Percentiles rank a stretch among this genome's conserved stretches.
Evolutionary conservation across 2,113 vertebrate genomes (phyloP).

Genomic region (Holacanthus passer): DNA sequence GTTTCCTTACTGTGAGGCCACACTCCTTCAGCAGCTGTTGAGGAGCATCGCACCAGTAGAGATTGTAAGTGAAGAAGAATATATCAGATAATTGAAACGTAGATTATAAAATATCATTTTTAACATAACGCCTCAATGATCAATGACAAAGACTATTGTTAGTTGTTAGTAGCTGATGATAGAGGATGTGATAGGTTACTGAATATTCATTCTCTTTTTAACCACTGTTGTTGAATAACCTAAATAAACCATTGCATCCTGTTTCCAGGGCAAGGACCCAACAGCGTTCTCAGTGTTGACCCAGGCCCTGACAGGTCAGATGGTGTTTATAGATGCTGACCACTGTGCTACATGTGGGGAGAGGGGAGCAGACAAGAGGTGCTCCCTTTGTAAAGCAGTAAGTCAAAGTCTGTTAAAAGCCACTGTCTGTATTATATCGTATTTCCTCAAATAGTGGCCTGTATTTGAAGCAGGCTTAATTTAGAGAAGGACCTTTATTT

Average conservation of each 20-base stretch:
- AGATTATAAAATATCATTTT: neutral
- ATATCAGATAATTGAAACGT: neutral
- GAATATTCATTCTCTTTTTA: neutral
- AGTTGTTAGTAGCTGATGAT: neutral
- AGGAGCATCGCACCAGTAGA: slow-evolving; percentile 93
- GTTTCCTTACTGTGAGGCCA: slow-evolving; percentile 94
- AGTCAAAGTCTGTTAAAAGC: slow-evolving; percentile 21
- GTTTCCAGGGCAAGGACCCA: slow-evolving; percentile 89
- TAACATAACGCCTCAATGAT: neutral
- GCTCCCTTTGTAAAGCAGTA: slow-evolving; percentile 96
- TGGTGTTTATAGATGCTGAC: slow-evolving; percentile 93
- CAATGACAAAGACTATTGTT: neutral
- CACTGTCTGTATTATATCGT: neutral
- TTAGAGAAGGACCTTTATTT: too few relatives aligned
- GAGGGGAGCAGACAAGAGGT: slow-evolving; percentile 92
- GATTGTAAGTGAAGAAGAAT: slow-evolving; percentile 89
- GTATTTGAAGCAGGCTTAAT: neutral
- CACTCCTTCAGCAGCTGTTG: slow-evolving; percentile 94
- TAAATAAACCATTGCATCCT: neutral
- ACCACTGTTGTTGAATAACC: neutral
- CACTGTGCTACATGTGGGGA: slow-evolving; percentile 95
- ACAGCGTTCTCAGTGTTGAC: slow-evolving; percentile 94
- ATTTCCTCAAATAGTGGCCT: too few relatives aligned
- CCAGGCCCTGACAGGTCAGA: slow-evolving; percentile 94
- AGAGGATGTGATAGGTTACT: neutral